Conservation (phyloP, 2,888 invertebrate species). For the Pandemis corylana region DNA sequence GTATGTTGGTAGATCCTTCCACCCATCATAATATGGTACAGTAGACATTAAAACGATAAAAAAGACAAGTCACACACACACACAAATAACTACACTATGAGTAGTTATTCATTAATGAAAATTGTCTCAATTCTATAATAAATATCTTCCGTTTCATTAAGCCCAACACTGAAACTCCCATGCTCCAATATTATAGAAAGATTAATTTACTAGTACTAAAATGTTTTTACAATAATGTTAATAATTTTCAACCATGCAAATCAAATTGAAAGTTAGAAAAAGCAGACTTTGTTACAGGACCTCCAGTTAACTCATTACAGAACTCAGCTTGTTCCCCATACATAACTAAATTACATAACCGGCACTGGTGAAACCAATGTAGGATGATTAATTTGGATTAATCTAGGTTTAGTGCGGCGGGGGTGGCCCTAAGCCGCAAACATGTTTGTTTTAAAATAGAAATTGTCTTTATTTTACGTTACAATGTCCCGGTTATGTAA, state of each 20-base stretch:
- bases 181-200: constrained; percentile 47
- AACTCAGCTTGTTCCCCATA: constrained; percentile 7
- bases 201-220: constrained; percentile 41
- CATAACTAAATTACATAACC: too few species aligned
- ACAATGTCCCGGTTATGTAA: too few species aligned
- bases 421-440: too few species aligned
- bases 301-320: constrained; percentile 34
- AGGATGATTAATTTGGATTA: too few species aligned
- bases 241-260: constrained; percentile 46
- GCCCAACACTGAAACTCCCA: constrained; percentile 47
- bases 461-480: too few species aligned
- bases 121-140: constrained; percentile 45
- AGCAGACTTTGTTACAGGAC: constrained; percentile 41
- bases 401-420: too few species aligned
- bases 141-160: constrained; percentile 38
- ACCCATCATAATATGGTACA: constrained; percentile 82
- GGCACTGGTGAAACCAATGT: too few species aligned
- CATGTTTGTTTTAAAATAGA: too few species aligned
- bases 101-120: constrained; percentile 47
- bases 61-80: constrained; percentile 83
- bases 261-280: constrained; percentile 44
- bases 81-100: constrained; percentile 73
- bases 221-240: constrained; percentile 35
- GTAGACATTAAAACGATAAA: constrained; percentile 83
- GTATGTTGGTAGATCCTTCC: constrained; percentile 88